Conservation (phyloP, 2,888 invertebrate species). For the Argyresthia goedartella region DNA sequence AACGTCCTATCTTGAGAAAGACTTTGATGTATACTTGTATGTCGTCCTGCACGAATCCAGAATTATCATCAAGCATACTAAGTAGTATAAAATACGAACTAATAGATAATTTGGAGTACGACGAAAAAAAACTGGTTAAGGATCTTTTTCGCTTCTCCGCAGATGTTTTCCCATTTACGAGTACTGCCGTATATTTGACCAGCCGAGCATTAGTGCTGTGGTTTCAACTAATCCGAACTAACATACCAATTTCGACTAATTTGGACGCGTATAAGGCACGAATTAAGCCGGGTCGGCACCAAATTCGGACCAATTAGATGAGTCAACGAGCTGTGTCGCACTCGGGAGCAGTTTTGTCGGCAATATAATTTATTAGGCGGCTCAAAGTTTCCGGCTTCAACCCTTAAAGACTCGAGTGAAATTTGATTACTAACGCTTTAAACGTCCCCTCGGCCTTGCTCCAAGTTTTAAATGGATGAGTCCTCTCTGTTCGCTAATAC, state of each 20-base stretch:
- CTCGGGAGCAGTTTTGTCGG: constrained; percentile 67
- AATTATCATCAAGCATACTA: no score
- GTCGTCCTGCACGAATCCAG: constrained; percentile 11
- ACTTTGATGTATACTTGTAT: not conserved
- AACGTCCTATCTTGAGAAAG: not conserved
- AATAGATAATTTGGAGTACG: no score
- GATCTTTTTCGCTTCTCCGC: no score
- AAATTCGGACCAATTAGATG: constrained; percentile 69
- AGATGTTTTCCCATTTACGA: no score
- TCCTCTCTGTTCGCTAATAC: constrained; percentile 22
- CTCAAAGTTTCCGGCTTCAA: constrained; percentile 61
- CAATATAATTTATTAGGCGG: constrained; percentile 69
- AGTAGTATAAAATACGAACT: no score
- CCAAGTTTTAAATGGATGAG: constrained; percentile 56
- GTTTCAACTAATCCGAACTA: constrained; percentile 41
- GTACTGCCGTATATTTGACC: constrained; percentile 45
- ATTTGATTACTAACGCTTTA: constrained; percentile 65
- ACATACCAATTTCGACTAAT: constrained; percentile 58
- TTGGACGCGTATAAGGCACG: constrained; percentile 48
- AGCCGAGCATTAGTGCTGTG: constrained; percentile 47
- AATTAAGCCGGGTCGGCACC: constrained; percentile 58
- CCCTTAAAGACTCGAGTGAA: constrained; percentile 68
- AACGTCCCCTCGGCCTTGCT: constrained; percentile 48
- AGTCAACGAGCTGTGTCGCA: constrained; percentile 68
- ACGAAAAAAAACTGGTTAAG: no score